Conservation (phyloP, 1,140 invertebrate species). For the Elymnias hypermnestra region DNA sequence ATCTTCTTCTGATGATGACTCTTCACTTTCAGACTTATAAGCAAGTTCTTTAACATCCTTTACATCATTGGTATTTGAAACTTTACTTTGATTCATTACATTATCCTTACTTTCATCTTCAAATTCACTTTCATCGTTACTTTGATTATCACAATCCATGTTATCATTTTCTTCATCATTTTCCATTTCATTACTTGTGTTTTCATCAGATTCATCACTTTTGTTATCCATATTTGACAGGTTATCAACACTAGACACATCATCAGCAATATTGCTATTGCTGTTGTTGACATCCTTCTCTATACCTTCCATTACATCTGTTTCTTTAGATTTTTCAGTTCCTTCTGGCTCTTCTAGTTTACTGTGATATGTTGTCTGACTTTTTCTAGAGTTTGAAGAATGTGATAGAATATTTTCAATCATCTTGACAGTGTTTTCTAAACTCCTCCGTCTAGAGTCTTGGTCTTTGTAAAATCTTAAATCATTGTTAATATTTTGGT, state of each 20-base stretch:
- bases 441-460: conserved; percentile 38
- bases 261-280: background rate
- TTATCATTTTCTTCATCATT: conserved; percentile 2
- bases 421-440: conserved; percentile 58
- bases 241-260: conserved; percentile 6
- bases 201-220: conserved; percentile 3
- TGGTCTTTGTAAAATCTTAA: conserved; percentile 25
- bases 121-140: background rate
- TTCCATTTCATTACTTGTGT: conserved; percentile 4
- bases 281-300: background rate
- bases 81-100: conserved; percentile 1
- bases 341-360: background rate
- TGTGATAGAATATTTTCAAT: conserved; percentile 59
- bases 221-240: background rate
- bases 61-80: conserved; percentile 2
- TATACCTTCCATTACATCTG: too few species aligned
- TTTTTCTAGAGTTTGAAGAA: conserved; percentile 29
- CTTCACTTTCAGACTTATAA: conserved; percentile 9
- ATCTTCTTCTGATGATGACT: conserved; percentile 11
- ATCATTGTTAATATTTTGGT: conserved; percentile 8
- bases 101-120: background rate
- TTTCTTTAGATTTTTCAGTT: too few species aligned
- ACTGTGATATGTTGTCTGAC: conserved; percentile 14
- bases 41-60: conserved; percentile 3
- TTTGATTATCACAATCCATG: background rate